Evolutionary conservation across 1,140 invertebrate genomes (phyloP).

Genomic region (Drosophila kanapiae): DNA sequence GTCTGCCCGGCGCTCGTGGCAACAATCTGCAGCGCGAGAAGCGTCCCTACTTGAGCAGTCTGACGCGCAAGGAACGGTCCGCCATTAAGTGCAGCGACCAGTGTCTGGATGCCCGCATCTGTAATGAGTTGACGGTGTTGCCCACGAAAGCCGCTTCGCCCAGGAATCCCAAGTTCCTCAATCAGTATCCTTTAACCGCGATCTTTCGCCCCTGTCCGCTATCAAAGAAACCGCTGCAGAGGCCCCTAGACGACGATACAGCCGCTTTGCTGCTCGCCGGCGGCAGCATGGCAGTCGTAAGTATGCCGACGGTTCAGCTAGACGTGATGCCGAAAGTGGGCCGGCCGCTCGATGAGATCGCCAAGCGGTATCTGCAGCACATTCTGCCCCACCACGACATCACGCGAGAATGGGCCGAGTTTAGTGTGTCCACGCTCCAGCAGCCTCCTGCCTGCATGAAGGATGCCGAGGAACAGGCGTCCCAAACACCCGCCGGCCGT

Average conservation of each 20-base stretch:
- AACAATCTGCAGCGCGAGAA: slow-evolving; percentile 73
- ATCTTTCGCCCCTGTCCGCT: slow-evolving; percentile 77
- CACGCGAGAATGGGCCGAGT: slow-evolving; percentile 82
- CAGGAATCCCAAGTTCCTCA: slow-evolving; percentile 52
- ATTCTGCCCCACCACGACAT: slow-evolving; percentile 80
- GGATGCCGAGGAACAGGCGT: slow-evolving; percentile 57
- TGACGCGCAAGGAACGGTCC: slow-evolving; percentile 25
- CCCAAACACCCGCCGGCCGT: slow-evolving; percentile 34
- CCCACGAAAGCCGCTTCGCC: slow-evolving; percentile 26
- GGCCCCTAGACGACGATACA: slow-evolving; percentile 74
- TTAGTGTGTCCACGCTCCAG: slow-evolving; percentile 79
- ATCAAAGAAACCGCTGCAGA: slow-evolving; percentile 72
- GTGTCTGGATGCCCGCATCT: slow-evolving; percentile 60
- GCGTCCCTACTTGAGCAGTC: slow-evolving; percentile 51
- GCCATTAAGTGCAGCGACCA: slow-evolving; percentile 4
- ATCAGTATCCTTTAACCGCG: slow-evolving; percentile 61
- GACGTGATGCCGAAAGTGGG: slow-evolving; percentile 77
- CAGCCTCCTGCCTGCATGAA: slow-evolving; percentile 45
- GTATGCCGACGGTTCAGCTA: slow-evolving; percentile 77
- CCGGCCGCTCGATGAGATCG: slow-evolving; percentile 71
- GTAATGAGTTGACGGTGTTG: slow-evolving; percentile 50
- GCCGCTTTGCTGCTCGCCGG: slow-evolving; percentile 68
- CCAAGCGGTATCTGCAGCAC: slow-evolving; percentile 80
- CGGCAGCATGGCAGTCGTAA: slow-evolving; percentile 78
- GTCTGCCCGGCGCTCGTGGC: slow-evolving; percentile 65